Evolutionary conservation across 2,113 vertebrate species (phyloP).

Genomic region (Nerophis ophidion): DNA sequence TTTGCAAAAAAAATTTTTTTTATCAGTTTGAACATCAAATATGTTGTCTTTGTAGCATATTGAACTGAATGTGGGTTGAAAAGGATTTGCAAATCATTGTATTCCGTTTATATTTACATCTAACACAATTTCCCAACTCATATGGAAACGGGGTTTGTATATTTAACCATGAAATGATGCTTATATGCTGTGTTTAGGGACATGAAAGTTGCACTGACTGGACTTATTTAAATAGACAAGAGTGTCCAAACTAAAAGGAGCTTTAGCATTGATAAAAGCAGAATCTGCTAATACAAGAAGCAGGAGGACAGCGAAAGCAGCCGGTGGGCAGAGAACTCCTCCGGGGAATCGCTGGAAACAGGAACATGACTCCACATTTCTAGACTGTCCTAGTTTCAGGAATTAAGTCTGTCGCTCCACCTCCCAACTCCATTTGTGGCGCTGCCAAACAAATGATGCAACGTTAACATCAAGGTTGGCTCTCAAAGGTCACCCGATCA

Average conservation of each 20-base stretch:
- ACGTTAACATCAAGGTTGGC: slow-evolving; percentile 55
- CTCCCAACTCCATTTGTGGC: slow-evolving; percentile 11
- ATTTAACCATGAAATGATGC: not conserved
- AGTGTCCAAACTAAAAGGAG: not conserved
- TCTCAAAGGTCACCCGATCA: slow-evolving; percentile 58
- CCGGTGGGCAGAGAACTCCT: slow-evolving; percentile 43
- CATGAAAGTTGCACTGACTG: not conserved
- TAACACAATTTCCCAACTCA: no score
- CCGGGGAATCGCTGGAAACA: slow-evolving; percentile 34
- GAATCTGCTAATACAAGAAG: not conserved
- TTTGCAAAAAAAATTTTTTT: no score
- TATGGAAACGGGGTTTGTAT: no score
- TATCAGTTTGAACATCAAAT: no score
- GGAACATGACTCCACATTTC: slow-evolving; percentile 61
- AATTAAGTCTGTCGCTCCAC: slow-evolving; percentile 27
- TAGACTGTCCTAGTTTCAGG: slow-evolving; percentile 64
- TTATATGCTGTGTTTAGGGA: not conserved
- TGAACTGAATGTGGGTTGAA: no score
- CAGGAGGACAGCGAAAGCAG: slow-evolving; percentile 26
- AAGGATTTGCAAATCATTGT: no score
- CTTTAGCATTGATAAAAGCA: not conserved
- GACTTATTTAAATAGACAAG: not conserved
- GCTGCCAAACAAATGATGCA: slow-evolving; percentile 54
- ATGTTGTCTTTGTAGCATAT: no score
- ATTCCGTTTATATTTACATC: no score